Conservation (phyloP, 2,113 vertebrate species). For the Himantopus leucocephalus region DNA sequence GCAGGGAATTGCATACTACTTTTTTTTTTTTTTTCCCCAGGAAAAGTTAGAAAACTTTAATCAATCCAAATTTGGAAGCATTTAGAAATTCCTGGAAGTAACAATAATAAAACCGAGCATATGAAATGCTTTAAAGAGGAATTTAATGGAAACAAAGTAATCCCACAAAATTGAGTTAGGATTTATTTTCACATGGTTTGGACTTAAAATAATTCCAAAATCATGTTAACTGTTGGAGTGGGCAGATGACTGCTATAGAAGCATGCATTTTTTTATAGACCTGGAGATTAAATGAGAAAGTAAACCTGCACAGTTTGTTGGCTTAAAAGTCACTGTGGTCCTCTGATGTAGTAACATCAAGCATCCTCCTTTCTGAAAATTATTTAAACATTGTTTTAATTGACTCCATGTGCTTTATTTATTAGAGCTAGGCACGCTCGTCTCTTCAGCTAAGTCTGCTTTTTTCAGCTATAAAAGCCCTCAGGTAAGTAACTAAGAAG, state of each 20-base stretch:
- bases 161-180: constrained; percentile 45
- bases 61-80: constrained; percentile 41
- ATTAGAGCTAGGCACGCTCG: constrained; percentile 8
- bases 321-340: constrained; percentile 38
- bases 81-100: constrained; percentile 58
- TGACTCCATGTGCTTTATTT: constrained; percentile 52
- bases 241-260: constrained; percentile 28
- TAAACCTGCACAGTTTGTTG: constrained; percentile 30
- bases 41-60: constrained; percentile 22
- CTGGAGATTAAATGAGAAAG: constrained; percentile 41
- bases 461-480: constrained; percentile 30
- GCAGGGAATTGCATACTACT: background rate
- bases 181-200: constrained; percentile 62
- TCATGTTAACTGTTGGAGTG: constrained; percentile 46
- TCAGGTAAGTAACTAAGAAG: constrained; percentile 50
- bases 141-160: constrained; percentile 45
- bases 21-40: background rate
- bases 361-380: constrained; percentile 35
- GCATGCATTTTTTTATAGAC: constrained; percentile 6
- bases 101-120: constrained; percentile 27
- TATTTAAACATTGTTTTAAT: constrained; percentile 63
- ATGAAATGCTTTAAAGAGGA: constrained; percentile 45
- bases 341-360: constrained; percentile 52
- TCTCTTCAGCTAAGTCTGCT: constrained; percentile 6
- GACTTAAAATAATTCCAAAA: constrained; percentile 62